Conservation (phyloP, 2,113 vertebrate genomes). For the Gymnarchus niloticus region DNA sequence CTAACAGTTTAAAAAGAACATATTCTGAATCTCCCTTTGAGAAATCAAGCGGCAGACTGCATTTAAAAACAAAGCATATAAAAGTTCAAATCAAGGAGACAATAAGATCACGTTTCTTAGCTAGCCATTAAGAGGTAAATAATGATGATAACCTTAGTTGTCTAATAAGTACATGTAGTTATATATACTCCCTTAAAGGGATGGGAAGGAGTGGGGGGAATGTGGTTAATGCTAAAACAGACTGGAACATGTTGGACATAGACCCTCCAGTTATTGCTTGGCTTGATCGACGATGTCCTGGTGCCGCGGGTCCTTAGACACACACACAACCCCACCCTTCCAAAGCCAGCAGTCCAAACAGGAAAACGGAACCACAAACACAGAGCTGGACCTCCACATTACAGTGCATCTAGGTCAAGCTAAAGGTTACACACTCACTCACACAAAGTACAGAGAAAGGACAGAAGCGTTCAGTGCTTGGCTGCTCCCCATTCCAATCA, state of each 20-base stretch:
- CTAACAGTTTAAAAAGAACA: constrained; percentile 55
- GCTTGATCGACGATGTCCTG: constrained; percentile 39
- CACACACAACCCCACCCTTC: not conserved
- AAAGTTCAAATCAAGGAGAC: constrained; percentile 58
- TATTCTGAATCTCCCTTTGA: constrained; percentile 55
- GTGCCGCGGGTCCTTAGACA: not conserved
- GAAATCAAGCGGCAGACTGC: constrained; percentile 66
- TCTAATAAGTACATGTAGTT: constrained; percentile 63
- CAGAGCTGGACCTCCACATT: not conserved
- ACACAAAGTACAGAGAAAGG: constrained; percentile 8
- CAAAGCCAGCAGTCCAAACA: not conserved
- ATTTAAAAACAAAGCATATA: constrained; percentile 62
- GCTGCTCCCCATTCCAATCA: not conserved
- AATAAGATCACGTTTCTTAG: constrained; percentile 62
- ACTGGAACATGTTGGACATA: constrained; percentile 41
- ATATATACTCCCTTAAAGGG: constrained; percentile 58
- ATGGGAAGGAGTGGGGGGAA: constrained; percentile 30
- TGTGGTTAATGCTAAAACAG: constrained; percentile 41
- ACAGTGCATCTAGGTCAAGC: not conserved
- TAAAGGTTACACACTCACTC: not conserved
- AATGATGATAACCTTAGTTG: constrained; percentile 55
- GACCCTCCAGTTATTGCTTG: constrained; percentile 47
- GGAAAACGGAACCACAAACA: not conserved
- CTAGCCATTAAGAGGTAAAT: constrained; percentile 61
- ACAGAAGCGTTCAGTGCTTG: not conserved